A percentile compares a stretch with the other conserved stretches of the same genome.
Evolutionary conservation across 2,113 vertebrate genomes (phyloP).

Genomic region (Muntiacus muntjak): DNA sequence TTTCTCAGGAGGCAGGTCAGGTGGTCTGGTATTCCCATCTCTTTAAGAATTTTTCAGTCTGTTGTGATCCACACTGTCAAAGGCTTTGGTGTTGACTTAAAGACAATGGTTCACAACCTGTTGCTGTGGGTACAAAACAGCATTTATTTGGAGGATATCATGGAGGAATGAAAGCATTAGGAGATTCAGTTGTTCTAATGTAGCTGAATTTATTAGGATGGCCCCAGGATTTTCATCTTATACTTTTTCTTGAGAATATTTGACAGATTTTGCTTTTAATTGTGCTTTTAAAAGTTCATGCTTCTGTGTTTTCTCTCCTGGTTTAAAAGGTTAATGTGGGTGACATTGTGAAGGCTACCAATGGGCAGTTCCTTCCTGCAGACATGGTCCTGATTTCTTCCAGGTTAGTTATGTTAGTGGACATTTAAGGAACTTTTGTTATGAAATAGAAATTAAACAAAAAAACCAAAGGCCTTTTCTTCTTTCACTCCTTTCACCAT

Average conservation of each 20-base stretch:
- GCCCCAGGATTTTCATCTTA: background rate
- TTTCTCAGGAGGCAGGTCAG: background rate
- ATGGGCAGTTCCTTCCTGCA: constrained; percentile 95
- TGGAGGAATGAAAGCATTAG: background rate
- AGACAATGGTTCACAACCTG: background rate
- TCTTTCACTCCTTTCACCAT: background rate
- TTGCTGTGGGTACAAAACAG: background rate
- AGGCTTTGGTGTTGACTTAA: background rate
- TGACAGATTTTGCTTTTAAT: constrained; percentile 33
- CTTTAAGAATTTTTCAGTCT: background rate
- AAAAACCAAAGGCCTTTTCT: background rate
- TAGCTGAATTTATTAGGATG: background rate
- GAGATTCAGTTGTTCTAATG: background rate
- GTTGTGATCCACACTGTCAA: background rate
- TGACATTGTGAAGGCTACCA: constrained; percentile 95
- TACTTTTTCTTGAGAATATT: background rate
- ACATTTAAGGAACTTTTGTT: constrained; percentile 64
- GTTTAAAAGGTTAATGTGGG: constrained; percentile 94
- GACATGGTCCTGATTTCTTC: constrained; percentile 97
- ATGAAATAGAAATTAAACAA: constrained; percentile 64
- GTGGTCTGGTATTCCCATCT: background rate
- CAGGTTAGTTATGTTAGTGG: constrained; percentile 87
- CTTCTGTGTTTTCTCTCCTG: constrained; percentile 80
- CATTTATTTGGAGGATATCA: background rate
- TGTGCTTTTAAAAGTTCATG: constrained; percentile 75